Evolutionary conservation across 2,797 vertebrate genomes (phyloP).

Genomic region (Okamejei kenojei): DNA sequence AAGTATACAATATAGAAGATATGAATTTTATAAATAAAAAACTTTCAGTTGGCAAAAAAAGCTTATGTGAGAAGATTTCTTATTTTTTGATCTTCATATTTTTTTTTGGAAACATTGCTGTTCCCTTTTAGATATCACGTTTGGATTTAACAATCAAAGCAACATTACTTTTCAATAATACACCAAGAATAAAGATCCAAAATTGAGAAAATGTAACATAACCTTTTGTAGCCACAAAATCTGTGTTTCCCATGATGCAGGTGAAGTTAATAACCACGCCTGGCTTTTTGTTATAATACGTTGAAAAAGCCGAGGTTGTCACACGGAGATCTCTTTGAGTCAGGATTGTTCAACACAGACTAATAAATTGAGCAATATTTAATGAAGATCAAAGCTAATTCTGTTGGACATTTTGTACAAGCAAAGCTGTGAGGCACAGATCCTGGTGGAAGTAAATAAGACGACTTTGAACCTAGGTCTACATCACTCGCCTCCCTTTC

Average conservation of each 20-base stretch:
- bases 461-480: too few species aligned
- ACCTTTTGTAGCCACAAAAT: neutral
- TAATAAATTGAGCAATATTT: conserved; percentile 11
- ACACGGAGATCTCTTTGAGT: neutral
- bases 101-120: neutral
- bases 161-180: neutral
- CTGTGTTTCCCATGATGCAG: neutral
- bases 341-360: neutral
- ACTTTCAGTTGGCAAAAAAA: neutral
- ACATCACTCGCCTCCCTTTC: too few species aligned
- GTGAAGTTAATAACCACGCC: neutral
- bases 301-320: neutral
- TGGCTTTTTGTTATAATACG: too few species aligned
- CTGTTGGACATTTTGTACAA: neutral
- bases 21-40: too few species aligned
- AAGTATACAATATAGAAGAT: too few species aligned
- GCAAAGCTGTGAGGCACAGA: neutral
- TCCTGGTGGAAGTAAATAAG: neutral
- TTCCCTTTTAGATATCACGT: neutral
- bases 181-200: neutral
- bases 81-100: too few species aligned
- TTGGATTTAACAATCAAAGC: neutral
- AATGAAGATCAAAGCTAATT: conserved; percentile 16
- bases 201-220: neutral
- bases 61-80: neutral